These are phyloP conservation scores for Heliconius melpomene DNA, from an alignment of 1,140 invertebrate species.

Conservation along the genomic window DNA sequence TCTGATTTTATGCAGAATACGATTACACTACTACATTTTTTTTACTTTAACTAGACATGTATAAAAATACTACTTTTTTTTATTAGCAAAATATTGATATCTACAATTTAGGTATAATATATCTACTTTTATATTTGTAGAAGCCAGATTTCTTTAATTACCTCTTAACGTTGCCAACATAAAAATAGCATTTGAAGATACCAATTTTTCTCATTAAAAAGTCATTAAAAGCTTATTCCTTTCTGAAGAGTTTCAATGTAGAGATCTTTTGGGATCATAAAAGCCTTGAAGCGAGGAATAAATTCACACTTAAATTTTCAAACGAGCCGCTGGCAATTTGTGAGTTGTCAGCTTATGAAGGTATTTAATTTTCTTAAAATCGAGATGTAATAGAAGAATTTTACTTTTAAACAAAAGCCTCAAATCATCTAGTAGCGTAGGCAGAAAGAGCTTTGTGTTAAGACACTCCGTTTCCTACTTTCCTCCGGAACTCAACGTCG, in stretches of 20 bases:
- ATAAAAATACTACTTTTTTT: too few species aligned
- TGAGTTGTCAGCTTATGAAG: not conserved
- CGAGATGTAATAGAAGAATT: not conserved
- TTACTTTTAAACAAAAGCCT: not conserved
- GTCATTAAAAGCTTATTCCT: conserved; percentile 21
- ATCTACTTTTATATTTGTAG: not conserved
- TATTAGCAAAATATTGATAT: too few species aligned
- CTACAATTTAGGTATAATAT: not conserved
- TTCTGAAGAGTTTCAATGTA: conserved; percentile 9
- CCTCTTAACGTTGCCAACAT: conserved; percentile 4
- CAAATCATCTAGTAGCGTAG: not conserved
- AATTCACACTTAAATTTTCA: conserved; percentile 22
- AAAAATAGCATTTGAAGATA: conserved; percentile 19
- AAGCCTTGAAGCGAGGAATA: conserved; percentile 21
- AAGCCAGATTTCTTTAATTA: conserved; percentile 13
- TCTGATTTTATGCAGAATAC: too few species aligned
- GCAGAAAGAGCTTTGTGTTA: too few species aligned
- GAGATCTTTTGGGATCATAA: conserved; percentile 18
- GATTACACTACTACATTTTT: too few species aligned
- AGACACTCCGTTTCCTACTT: too few species aligned
- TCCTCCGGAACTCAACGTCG: too few species aligned
- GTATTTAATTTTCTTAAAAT: conserved; percentile 1
- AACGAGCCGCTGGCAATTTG: conserved; percentile 13
- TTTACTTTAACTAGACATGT: too few species aligned
- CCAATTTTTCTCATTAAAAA: conserved; percentile 18